Base-by-base conservation (phyloP, 30 jellyfish, hydroid and myxozoan genomes). In the Chironex yamaguchii region DNA sequence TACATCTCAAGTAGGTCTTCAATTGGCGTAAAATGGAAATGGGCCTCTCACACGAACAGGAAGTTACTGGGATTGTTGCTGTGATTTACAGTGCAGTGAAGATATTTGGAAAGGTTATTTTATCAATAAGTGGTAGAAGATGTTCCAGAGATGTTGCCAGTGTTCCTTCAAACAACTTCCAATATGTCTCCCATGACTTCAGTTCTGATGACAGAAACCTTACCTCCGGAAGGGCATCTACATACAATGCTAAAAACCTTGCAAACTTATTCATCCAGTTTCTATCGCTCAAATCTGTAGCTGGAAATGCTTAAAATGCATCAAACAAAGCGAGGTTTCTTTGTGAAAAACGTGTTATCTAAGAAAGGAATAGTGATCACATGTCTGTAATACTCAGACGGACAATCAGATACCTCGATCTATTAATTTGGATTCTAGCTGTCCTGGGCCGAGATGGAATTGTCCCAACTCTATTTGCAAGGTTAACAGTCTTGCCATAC, bases 31-130 rank as follows among this genome's bases (percentile, higher is more conserved):
- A 26, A 23, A 26, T 78, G 20, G 92, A 82, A 26, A 82, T 67
- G 21, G 92, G 69, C 26, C 92, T 28, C 79, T 68, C 86, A 67
- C 92, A 82, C 4, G 92, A 53, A 30, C 92, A 82, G 11, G 88
- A 53, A 9, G 92, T 66, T 31, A 82, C 92, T 2, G 92, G 92
- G 21, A 82, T 25, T n/a, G 92, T 82, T 20, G 92, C 92, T 2
- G 71, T 29, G 13, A 68, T 82, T 33, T 48, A 53, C 52, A 82
- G 31, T 20, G 92, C 92, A 30, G 24, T 22, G 65, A 4, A 68
- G 25, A 82, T 49, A 33, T 82, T 82, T 4, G 89, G 94, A 52
- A 84, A 84, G 14, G 81, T 29, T 12, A 84, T 2, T 34, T 52
- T 69, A 29, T 84, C 89, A 42, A 84, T 70, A n/a, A 29, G 4